Evolutionary conservation across 2,888 invertebrate genomes (phyloP).

Genomic region (Perithous albicinctus): DNA sequence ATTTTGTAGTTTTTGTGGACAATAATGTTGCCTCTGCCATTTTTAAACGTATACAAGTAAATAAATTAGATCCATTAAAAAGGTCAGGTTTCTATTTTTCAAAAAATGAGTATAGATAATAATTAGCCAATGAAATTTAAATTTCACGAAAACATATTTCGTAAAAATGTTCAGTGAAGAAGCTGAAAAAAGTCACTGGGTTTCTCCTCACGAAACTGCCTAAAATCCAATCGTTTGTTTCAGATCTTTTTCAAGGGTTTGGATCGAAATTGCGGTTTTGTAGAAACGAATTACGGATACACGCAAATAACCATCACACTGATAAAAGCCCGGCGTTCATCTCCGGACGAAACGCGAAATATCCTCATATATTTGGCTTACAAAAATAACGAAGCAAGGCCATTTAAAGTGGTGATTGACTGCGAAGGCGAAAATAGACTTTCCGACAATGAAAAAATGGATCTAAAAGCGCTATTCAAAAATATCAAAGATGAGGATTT

Average conservation of each 20-base stretch:
- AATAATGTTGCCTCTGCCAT: no score
- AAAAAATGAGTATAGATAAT: no score
- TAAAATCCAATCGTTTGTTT: not conserved
- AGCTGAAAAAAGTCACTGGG: no score
- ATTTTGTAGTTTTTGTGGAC: no score
- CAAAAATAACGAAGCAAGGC: constrained; percentile 52
- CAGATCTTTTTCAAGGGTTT: not conserved
- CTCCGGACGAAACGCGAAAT: constrained; percentile 10
- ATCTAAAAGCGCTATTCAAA: constrained; percentile 58
- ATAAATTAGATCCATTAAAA: no score
- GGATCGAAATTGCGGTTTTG: not conserved
- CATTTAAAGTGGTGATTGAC: constrained; percentile 56
- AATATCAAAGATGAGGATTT: constrained; percentile 48
- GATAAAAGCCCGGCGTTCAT: constrained; percentile 13
- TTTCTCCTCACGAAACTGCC: not conserved
- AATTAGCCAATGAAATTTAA: no score
- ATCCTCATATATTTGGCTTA: constrained; percentile 63
- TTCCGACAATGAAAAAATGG: not conserved
- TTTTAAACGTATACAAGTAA: no score
- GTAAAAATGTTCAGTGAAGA: no score
- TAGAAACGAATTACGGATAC: constrained; percentile 49
- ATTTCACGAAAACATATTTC: no score
- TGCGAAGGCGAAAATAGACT: not conserved
- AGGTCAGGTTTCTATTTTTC: no score
- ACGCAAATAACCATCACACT: constrained; percentile 59